Evolutionary conservation across 2,888 invertebrate genomes (phyloP).

Genomic region (Cybosia mesomella): DNA sequence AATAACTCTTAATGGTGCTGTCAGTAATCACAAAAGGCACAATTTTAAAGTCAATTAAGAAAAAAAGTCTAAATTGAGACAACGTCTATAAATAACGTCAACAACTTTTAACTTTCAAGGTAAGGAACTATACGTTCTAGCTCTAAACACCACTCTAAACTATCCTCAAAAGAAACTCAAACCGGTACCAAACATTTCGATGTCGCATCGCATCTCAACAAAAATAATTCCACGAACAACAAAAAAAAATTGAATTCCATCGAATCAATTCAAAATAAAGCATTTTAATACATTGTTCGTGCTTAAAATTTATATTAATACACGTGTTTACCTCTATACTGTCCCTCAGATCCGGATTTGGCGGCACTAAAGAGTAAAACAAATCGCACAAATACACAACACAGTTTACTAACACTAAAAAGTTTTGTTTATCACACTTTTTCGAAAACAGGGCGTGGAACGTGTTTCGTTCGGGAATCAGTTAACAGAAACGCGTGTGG

Average conservation of each 20-base stretch:
- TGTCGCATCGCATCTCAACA: slow-evolving; percentile 16
- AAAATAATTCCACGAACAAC: slow-evolving; percentile 24
- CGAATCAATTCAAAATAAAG: slow-evolving; percentile 50
- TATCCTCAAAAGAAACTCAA: neutral
- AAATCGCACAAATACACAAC: slow-evolving; percentile 59
- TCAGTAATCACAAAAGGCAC: neutral
- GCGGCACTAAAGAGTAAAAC: slow-evolving; percentile 42
- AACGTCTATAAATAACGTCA: slow-evolving; percentile 37
- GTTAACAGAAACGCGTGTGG: slow-evolving; percentile 61
- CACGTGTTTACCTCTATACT: slow-evolving; percentile 65
- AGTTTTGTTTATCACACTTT: slow-evolving; percentile 56
- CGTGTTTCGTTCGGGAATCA: slow-evolving; percentile 55
- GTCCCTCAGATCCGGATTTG: slow-evolving; percentile 60
- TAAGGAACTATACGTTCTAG: slow-evolving; percentile 47
- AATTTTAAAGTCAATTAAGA: slow-evolving; percentile 3
- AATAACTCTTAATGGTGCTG: neutral
- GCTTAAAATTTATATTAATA: slow-evolving; percentile 59
- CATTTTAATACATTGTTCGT: slow-evolving; percentile 53
- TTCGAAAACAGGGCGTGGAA: slow-evolving; percentile 57
- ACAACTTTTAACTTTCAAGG: slow-evolving; percentile 52
- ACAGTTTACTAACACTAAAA: slow-evolving; percentile 60
- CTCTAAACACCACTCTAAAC: slow-evolving; percentile 25
- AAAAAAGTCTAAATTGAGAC: slow-evolving; percentile 21
- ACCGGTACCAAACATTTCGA: slow-evolving; percentile 15
- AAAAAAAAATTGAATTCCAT: slow-evolving; percentile 38